Evolutionary conservation across 2,888 invertebrate genomes (phyloP).

Genomic region (Drosophila mettleri): DNA sequence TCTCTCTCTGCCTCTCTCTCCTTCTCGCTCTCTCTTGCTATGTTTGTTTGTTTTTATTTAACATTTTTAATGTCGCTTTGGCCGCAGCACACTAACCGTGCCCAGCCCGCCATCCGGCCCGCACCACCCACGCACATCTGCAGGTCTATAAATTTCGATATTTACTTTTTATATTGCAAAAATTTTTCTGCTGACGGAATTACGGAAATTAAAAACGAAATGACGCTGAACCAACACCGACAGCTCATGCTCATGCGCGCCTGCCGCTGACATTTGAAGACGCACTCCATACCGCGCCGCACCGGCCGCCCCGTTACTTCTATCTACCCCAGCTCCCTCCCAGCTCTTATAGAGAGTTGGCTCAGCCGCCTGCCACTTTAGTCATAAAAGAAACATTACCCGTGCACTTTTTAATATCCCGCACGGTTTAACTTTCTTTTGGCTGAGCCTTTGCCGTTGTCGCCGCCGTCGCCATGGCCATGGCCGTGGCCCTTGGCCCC

Average conservation of each 20-base stretch:
- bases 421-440: slow-evolving; percentile 82
- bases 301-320: neutral
- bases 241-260: slow-evolving; percentile 69
- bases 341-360: slow-evolving; percentile 13
- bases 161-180: slow-evolving; percentile 85
- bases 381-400: slow-evolving; percentile 77
- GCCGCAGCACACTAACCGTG: slow-evolving; percentile 57
- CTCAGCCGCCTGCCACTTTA: slow-evolving; percentile 70
- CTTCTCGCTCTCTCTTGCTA: neutral
- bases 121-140: slow-evolving; percentile 57
- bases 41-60: slow-evolving; percentile 79
- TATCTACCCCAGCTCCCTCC: neutral
- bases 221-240: slow-evolving; percentile 73
- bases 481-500: neutral
- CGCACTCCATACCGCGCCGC: slow-evolving; percentile 2
- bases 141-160: slow-evolving; percentile 85
- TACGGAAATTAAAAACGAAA: slow-evolving; percentile 85
- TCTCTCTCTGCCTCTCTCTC: neutral
- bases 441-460: slow-evolving; percentile 1
- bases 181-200: slow-evolving; percentile 85
- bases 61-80: slow-evolving; percentile 82
- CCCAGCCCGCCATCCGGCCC: neutral
- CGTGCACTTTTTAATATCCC: slow-evolving; percentile 84
- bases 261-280: slow-evolving; percentile 68
- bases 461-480: neutral